Conservation (phyloP, 2,888 invertebrate species). For the Rapana venosa region DNA sequence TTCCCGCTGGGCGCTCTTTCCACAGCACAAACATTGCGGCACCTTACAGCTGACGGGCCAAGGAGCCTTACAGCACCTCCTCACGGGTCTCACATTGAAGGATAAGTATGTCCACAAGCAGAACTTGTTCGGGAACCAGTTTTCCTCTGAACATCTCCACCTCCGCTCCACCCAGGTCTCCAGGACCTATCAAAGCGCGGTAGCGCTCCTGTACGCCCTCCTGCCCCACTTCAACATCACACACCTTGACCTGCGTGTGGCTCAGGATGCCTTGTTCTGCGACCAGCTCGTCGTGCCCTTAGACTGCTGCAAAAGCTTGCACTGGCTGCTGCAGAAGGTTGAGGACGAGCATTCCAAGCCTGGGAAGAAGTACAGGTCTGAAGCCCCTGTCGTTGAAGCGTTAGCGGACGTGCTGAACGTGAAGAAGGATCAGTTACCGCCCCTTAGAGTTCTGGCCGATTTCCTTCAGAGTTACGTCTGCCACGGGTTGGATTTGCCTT, state of each 20-base stretch:
- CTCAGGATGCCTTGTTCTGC: conserved; percentile 59
- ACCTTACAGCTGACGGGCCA: conserved; percentile 90
- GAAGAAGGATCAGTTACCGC: conserved; percentile 72
- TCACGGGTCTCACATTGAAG: conserved; percentile 85
- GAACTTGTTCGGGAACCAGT: conserved; percentile 66
- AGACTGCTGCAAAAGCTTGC: conserved; percentile 79
- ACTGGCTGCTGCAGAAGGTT: conserved; percentile 79
- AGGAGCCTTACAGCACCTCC: conserved; percentile 90
- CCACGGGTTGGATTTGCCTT: conserved; percentile 89
- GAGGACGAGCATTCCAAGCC: conserved; percentile 24
- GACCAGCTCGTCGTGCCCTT: conserved; percentile 73
- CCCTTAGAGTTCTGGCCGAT: conserved; percentile 86
- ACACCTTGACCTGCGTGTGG: conserved; percentile 82
- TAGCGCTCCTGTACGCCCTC: conserved; percentile 87
- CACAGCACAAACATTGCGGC: conserved; percentile 82
- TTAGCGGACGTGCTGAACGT: conserved; percentile 43
- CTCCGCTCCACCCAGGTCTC: conserved; percentile 90
- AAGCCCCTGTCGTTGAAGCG: not conserved
- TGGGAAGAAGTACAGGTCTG: not conserved
- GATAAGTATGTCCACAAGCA: conserved; percentile 74
- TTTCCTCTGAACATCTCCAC: conserved; percentile 78
- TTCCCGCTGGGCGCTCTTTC: conserved; percentile 66
- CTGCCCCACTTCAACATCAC: conserved; percentile 84
- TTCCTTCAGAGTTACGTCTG: conserved; percentile 91
- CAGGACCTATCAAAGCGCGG: conserved; percentile 93